Conservation (phyloP, 2,113 vertebrate genomes). For the Melanotaenia duboulayi region DNA sequence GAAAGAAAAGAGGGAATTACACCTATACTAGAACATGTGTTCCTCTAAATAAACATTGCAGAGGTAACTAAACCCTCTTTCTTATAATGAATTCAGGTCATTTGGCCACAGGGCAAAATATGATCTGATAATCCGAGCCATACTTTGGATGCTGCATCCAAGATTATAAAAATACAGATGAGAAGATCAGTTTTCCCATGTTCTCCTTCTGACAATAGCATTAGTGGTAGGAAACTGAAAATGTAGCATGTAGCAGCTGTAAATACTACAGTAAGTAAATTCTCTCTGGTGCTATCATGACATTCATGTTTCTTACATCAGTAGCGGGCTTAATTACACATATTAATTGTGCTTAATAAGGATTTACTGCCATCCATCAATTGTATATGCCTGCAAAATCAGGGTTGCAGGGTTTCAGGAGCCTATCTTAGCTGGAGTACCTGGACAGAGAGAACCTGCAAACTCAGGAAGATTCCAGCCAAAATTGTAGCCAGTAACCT, state of each 20-base stretch:
- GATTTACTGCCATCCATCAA: no score
- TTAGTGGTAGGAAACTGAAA: neutral
- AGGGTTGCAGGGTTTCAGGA: no score
- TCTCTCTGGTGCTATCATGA: neutral
- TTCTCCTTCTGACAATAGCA: slow-evolving; percentile 4
- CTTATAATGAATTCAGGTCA: slow-evolving; percentile 44
- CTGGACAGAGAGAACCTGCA: no score
- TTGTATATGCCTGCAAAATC: no score
- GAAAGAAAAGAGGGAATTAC: slow-evolving; percentile 29
- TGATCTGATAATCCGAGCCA: slow-evolving; percentile 29
- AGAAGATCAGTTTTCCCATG: slow-evolving; percentile 24
- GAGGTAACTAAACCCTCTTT: slow-evolving; percentile 31
- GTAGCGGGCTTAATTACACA: no score
- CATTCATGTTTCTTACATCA: no score
- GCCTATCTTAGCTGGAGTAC: no score
- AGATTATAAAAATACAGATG: neutral
- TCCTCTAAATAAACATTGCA: slow-evolving; percentile 6
- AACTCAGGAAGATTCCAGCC: no score
- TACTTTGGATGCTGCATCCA: slow-evolving; percentile 5
- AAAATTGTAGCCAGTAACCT: no score
- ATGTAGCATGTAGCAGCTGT: neutral
- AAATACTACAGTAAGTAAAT: neutral
- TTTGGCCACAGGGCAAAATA: slow-evolving; percentile 23
- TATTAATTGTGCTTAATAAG: no score
- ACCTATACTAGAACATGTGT: slow-evolving; percentile 22